Percentiles rank a stretch among this genome's conserved stretches.
These are phyloP conservation scores for Pterocles gutturalis DNA, from an alignment of 2,113 vertebrate species.

Conservation along the genomic window DNA sequence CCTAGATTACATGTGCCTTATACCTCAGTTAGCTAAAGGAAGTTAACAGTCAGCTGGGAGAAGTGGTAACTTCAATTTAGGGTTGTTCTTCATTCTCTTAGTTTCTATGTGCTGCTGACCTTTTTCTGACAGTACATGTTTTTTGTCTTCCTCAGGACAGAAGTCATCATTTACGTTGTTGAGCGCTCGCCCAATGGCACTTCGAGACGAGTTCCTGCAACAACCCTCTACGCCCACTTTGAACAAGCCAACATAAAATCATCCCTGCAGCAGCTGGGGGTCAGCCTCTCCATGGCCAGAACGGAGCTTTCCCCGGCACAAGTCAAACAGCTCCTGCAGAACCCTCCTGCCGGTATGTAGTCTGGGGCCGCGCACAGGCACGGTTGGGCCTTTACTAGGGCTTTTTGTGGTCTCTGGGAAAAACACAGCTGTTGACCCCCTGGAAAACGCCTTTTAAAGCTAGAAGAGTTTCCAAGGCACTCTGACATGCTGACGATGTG, in stretches of 20 bases:
- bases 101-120: fast-evolving
- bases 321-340: conserved; percentile 93
- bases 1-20: not conserved
- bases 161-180: conserved; percentile 93
- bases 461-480: not conserved
- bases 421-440: fast-evolving
- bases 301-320: conserved; percentile 92
- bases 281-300: conserved; percentile 86
- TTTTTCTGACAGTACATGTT: fast-evolving
- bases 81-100: not conserved
- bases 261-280: conserved; percentile 89
- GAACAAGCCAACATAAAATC: conserved; percentile 90
- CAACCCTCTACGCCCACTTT: conserved; percentile 84
- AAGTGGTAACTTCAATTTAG: not conserved
- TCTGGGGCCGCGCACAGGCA: not conserved
- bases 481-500: not conserved
- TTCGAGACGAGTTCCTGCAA: conserved; percentile 90
- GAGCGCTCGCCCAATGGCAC: conserved; percentile 95
- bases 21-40: not conserved
- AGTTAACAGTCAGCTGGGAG: not conserved
- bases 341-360: conserved; percentile 88
- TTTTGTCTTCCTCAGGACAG: conserved; percentile 82
- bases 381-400: not conserved
- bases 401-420: not conserved
- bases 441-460: not conserved